Conservation (phyloP, 2,888 invertebrate genomes). For the Nysson spinosus region DNA sequence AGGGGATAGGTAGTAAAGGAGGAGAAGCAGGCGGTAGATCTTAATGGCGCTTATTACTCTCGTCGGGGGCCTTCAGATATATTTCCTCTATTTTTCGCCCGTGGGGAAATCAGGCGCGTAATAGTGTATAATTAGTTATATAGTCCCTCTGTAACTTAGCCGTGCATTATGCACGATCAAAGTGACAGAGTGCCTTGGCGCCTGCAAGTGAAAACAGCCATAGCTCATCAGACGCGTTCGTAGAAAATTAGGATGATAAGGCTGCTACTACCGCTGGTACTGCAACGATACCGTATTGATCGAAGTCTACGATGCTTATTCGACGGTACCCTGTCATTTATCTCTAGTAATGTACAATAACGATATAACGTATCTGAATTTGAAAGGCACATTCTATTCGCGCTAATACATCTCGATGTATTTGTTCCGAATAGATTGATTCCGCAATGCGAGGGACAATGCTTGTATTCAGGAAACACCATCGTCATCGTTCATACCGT, state of each 20-base stretch:
- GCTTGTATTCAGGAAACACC: conserved; percentile 11
- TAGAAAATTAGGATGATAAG: conserved; percentile 59
- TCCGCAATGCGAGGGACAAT: conserved; percentile 13
- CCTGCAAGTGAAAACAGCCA: conserved; percentile 61
- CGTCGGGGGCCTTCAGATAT: conserved; percentile 71
- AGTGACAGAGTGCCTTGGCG: conserved; percentile 69
- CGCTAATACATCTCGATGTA: conserved; percentile 32
- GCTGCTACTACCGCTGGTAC: conserved; percentile 1
- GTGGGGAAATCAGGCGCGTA: conserved; percentile 76
- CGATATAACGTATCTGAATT: conserved; percentile 52
- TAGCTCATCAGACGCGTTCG: conserved; percentile 52
- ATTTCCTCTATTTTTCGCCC: conserved; percentile 76
- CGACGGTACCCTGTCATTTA: conserved; percentile 23
- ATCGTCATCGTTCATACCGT: conserved; percentile 13
- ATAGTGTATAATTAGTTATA: conserved; percentile 75
- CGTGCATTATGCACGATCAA: conserved; percentile 75
- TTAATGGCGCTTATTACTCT: conserved; percentile 77
- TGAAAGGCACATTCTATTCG: conserved; percentile 36
- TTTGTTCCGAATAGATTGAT: conserved; percentile 40
- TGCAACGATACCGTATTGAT: conserved; percentile 37
- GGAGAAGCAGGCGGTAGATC: conserved; percentile 64
- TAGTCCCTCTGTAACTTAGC: conserved; percentile 72
- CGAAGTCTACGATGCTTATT: conserved; percentile 21
- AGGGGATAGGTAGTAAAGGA: conserved; percentile 34
- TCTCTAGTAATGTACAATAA: conserved; percentile 29